Percentiles rank a stretch among this genome's conserved stretches.
Evolutionary conservation across 2,888 invertebrate genomes (phyloP).

Genomic region (Gibbula magus): DNA sequence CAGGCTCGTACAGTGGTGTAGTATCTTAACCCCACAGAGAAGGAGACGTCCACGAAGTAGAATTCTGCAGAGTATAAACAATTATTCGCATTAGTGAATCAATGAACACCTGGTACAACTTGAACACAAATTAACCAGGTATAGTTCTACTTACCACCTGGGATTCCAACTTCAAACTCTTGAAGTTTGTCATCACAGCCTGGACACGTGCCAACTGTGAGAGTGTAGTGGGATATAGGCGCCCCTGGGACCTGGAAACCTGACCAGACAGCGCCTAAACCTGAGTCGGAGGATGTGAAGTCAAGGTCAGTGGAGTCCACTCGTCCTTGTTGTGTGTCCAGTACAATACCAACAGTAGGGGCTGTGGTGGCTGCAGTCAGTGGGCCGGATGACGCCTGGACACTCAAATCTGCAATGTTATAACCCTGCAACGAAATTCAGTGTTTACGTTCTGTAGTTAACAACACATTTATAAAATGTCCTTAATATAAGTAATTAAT

Average conservation of each 20-base stretch:
- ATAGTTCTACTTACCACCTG: neutral
- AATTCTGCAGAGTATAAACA: conserved; percentile 24
- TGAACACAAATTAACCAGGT: no score
- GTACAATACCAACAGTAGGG: neutral
- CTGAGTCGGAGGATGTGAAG: neutral
- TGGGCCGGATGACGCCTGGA: neutral
- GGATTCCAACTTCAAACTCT: conserved; percentile 24
- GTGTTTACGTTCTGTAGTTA: neutral
- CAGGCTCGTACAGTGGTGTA: conserved; percentile 55
- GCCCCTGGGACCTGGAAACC: conserved; percentile 48
- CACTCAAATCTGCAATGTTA: conserved; percentile 25
- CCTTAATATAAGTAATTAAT: no score
- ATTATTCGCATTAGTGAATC: neutral
- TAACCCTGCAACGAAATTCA: neutral
- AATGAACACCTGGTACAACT: neutral
- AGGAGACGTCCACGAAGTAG: conserved; percentile 10
- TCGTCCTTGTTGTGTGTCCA: neutral
- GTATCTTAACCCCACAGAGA: conserved; percentile 28
- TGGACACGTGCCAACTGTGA: conserved; percentile 44
- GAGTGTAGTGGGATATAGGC: conserved; percentile 39
- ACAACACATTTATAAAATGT: neutral
- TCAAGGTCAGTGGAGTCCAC: conserved; percentile 15
- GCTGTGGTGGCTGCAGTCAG: neutral
- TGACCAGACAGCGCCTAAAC: conserved; percentile 41
- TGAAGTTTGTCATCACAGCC: conserved; percentile 39